Percentiles rank a stretch among this genome's conserved stretches.
These are phyloP conservation scores for Cerceris rybyensis DNA, from an alignment of 2,888 invertebrate species.

Conservation along the genomic window DNA sequence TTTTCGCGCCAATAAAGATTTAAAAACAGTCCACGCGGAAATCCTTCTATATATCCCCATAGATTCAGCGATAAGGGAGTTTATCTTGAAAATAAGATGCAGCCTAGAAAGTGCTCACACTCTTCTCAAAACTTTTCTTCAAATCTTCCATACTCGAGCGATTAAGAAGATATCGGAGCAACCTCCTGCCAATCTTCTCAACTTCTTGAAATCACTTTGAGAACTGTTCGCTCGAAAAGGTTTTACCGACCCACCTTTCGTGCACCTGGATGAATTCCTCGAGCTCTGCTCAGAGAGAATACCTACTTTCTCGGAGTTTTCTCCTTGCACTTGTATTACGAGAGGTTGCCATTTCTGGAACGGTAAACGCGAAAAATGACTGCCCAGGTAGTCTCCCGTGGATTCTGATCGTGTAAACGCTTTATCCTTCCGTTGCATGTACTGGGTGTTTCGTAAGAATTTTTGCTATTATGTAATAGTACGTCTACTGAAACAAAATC, in stretches of 20 bases:
- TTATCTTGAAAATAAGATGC: neutral
- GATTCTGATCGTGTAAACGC: conserved; percentile 11
- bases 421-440: neutral
- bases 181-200: conserved; percentile 6
- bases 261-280: conserved; percentile 19
- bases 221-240: neutral
- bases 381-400: conserved; percentile 11
- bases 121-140: neutral
- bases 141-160: neutral
- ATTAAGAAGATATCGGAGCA: conserved; percentile 15
- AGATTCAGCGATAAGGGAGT: neutral
- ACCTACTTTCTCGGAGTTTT: conserved; percentile 8
- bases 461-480: no score
- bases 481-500: no score
- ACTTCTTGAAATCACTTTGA: conserved; percentile 14
- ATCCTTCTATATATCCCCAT: neutral
- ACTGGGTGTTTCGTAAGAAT: no score
- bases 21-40: neutral
- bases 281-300: neutral
- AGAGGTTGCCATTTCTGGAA: conserved; percentile 15
- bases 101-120: neutral
- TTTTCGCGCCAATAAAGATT: neutral
- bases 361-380: conserved; percentile 14
- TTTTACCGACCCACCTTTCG: conserved; percentile 9
- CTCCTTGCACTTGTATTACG: conserved; percentile 9